Conservation (phyloP, 37 sponge, comb jelly and placozoan genomes). For the Agelas oroides region DNA sequence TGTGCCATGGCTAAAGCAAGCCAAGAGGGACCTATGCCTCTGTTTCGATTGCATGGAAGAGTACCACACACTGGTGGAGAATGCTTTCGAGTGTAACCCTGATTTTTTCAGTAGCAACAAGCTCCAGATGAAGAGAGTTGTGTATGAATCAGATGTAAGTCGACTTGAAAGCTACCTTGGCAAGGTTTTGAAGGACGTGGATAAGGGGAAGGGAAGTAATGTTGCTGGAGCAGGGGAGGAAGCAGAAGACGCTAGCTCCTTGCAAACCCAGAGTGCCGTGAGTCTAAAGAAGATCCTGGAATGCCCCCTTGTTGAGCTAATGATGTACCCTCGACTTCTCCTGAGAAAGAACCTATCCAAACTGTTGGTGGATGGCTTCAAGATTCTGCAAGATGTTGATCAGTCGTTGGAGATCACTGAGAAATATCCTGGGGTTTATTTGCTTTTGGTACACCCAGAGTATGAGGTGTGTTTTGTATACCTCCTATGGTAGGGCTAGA, state of each 20-base stretch:
- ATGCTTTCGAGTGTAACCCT: background rate
- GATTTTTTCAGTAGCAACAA: background rate
- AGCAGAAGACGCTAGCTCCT: background rate
- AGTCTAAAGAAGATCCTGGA: background rate
- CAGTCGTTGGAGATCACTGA: background rate
- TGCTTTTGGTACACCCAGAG: constrained; percentile 52
- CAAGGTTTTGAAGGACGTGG: background rate
- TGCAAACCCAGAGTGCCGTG: background rate
- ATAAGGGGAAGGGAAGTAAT: too few relatives aligned
- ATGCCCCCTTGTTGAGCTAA: constrained; percentile 29
- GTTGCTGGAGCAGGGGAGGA: background rate
- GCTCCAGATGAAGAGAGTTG: background rate
- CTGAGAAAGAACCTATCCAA: background rate
- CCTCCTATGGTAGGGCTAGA: too few relatives aligned
- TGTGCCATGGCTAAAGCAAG: constrained; percentile 24
- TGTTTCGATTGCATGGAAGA: constrained; percentile 28
- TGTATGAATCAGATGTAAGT: background rate
- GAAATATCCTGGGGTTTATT: constrained; percentile 54
- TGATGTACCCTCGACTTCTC: constrained; percentile 39
- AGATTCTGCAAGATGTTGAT: background rate
- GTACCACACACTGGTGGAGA: constrained; percentile 17
- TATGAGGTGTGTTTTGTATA: constrained; percentile 6
- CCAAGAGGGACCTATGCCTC: background rate
- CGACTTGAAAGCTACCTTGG: background rate
- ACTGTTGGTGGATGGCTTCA: background rate